phyloP scores from a whole-genome alignment of 2,888 invertebrate genomes.

The Osedax fenrisi region DNA sequence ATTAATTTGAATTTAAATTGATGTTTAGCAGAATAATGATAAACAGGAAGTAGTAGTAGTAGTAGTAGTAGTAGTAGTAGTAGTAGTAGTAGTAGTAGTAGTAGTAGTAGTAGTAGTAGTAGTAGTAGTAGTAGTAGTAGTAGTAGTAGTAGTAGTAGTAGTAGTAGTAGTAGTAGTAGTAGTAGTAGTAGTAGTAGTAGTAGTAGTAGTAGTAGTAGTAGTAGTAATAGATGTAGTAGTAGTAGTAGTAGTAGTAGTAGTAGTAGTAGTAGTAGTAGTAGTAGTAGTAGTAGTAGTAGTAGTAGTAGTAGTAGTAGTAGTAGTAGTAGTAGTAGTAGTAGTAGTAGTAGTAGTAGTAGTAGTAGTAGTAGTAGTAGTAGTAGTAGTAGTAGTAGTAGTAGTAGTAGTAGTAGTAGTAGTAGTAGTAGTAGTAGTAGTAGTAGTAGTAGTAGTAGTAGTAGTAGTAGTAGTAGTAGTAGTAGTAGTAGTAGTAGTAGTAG shows the following conservation, averaged over 20 bases:
- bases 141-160: too few species aligned
- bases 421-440: conserved; percentile 12
- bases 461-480: neutral
- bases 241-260: conserved; percentile 22
- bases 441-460: conserved; percentile 7
- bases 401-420: conserved; percentile 9
- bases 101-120: too few species aligned
- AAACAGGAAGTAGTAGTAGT: too few species aligned
- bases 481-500: neutral
- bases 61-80: conserved; percentile 25
- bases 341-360: conserved; percentile 3
- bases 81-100: neutral
- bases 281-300: conserved; percentile 15
- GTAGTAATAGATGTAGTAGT: conserved; percentile 19
- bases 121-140: too few species aligned
- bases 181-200: conserved; percentile 18
- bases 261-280: conserved; percentile 19
- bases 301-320: neutral
- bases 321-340: neutral
- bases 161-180: too few species aligned
- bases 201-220: conserved; percentile 19
- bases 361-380: conserved; percentile 4
- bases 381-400: conserved; percentile 11
- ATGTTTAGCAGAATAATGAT: too few species aligned
- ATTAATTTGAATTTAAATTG: too few species aligned